Conservation (phyloP, 2,797 vertebrate genomes). For the Hydrolagus colliei region DNA sequence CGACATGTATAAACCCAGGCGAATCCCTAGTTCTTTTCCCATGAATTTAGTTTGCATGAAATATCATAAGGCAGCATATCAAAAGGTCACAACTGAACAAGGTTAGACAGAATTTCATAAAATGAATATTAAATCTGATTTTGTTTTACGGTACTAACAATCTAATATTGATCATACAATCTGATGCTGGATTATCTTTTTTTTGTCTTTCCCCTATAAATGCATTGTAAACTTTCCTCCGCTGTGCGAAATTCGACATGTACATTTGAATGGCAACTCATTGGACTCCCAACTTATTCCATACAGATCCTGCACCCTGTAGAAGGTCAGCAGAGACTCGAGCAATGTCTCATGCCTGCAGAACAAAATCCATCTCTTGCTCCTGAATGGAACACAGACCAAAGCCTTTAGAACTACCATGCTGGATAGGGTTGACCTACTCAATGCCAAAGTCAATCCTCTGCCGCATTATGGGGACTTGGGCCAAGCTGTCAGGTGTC, state of each 20-base stretch:
- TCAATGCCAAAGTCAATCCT: background rate
- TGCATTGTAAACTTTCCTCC: background rate
- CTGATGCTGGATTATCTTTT: background rate
- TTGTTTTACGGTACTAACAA: background rate
- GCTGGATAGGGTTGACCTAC: background rate
- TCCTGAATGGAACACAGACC: background rate
- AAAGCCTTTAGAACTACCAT: background rate
- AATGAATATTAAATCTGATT: background rate
- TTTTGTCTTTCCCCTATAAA: background rate
- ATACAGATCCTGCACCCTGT: too few relatives aligned
- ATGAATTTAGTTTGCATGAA: slow-evolving; percentile 1
- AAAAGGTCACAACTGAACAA: background rate
- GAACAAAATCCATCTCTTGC: background rate
- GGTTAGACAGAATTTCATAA: background rate
- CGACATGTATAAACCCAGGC: slow-evolving; percentile 4
- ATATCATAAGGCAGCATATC: background rate
- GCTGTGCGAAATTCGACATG: background rate
- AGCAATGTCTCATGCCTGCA: background rate
- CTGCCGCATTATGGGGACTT: background rate
- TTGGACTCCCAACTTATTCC: background rate
- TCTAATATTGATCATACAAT: slow-evolving; percentile 1
- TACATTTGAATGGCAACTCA: background rate
- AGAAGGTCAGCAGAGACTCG: background rate
- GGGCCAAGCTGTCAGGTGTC: background rate
- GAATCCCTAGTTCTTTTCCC: background rate